phyloP scores from a whole-genome alignment of 2,113 vertebrate genomes.

The Lophius piscatorius region DNA sequence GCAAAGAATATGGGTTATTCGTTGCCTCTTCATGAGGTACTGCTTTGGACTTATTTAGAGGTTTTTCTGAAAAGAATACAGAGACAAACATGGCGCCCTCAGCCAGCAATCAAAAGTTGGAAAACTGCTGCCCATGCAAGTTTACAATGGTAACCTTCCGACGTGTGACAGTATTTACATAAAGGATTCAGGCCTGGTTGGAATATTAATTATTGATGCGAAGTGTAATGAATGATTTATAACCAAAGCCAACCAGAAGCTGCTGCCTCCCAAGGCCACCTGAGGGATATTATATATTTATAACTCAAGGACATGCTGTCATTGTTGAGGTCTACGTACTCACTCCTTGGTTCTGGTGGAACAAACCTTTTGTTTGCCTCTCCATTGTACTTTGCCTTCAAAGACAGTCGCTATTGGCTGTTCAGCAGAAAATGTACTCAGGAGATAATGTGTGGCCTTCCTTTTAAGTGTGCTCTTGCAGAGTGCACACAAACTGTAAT shows the following conservation, averaged over 20 bases:
- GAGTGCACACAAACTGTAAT: constrained; percentile 31
- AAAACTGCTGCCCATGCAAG: constrained; percentile 80
- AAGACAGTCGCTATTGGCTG: constrained; percentile 66
- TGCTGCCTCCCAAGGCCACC: constrained; percentile 74
- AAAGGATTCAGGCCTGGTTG: constrained; percentile 79
- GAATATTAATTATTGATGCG: constrained; percentile 85
- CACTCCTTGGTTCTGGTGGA: constrained; percentile 58
- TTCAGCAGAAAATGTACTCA: constrained; percentile 61
- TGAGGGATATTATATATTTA: constrained; percentile 84
- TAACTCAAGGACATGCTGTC: constrained; percentile 83
- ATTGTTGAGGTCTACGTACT: constrained; percentile 75
- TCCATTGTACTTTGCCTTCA: constrained; percentile 68
- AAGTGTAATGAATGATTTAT: constrained; percentile 85
- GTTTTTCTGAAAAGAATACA: constrained; percentile 26
- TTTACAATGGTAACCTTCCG: constrained; percentile 80
- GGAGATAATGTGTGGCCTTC: constrained; percentile 48
- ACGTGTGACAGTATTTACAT: constrained; percentile 83
- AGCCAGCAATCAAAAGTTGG: constrained; percentile 76
- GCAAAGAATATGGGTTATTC: constrained; percentile 2
- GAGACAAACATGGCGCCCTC: constrained; percentile 47
- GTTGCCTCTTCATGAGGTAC: constrained; percentile 14
- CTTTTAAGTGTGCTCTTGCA: constrained; percentile 43
- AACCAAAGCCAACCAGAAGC: constrained; percentile 83
- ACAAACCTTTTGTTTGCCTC: constrained; percentile 60
- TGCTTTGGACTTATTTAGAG: constrained; percentile 39